Conservation (phyloP, 2,888 invertebrate genomes). For the Metacarcinus magister region DNA sequence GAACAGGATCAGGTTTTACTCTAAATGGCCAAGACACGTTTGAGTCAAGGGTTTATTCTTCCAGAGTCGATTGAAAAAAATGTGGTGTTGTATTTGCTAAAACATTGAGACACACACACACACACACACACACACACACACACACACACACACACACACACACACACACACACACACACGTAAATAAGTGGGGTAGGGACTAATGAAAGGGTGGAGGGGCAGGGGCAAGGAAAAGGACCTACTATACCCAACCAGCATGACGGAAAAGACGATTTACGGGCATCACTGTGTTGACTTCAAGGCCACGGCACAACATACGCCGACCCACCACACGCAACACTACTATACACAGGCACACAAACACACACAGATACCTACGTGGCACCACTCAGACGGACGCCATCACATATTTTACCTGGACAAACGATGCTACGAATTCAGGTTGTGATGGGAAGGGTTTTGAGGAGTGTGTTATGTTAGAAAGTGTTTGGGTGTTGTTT, state of each 20-base stretch:
- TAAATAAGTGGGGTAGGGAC: not conserved
- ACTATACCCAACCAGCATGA: not conserved
- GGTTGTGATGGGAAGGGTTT: not conserved
- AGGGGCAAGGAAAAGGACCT: not conserved
- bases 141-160: not conserved
- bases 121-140: constrained; percentile 15
- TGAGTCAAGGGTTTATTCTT: not conserved
- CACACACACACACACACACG: not conserved
- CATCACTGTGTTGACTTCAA: not conserved
- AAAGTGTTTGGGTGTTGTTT: too few relatives aligned
- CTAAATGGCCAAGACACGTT: not conserved
- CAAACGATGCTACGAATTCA: not conserved
- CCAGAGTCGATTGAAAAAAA: not conserved
- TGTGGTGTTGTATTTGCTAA: not conserved
- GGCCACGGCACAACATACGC: too few relatives aligned
- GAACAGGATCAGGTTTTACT: not conserved
- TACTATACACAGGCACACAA: not conserved
- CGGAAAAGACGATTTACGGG: not conserved
- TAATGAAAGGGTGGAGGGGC: not conserved
- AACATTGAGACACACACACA: not conserved
- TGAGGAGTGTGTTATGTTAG: too few relatives aligned
- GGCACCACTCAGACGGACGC: not conserved
- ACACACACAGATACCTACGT: too few relatives aligned
- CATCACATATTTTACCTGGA: not conserved
- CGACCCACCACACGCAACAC: not conserved